Conservation (phyloP, 1,140 invertebrate genomes). For the Spodoptera litura region DNA sequence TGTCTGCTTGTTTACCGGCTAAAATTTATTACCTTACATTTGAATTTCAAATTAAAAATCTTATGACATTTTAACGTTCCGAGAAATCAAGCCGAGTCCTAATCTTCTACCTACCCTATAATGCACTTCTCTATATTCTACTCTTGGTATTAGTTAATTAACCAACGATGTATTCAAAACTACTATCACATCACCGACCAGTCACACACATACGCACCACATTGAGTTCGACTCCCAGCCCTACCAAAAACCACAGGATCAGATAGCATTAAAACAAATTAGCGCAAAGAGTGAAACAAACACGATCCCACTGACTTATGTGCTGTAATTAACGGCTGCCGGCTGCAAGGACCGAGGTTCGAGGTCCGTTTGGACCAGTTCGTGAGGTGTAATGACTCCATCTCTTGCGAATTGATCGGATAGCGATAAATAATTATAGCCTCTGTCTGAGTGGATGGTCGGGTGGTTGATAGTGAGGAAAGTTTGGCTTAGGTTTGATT, state of each 20-base stretch:
- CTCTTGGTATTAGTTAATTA: no score
- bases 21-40: no score
- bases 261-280: slow-evolving; percentile 70
- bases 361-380: slow-evolving; percentile 53
- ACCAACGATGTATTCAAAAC: no score
- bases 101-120: no score
- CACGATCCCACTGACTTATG: slow-evolving; percentile 67
- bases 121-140: no score
- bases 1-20: no score
- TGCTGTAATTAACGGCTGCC: slow-evolving; percentile 72
- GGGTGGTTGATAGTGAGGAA: not conserved
- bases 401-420: slow-evolving; percentile 1
- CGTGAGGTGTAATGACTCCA: slow-evolving; percentile 47
- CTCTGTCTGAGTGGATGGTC: not conserved
- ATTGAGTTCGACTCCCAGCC: not conserved
- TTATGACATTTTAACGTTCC: no score
- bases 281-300: slow-evolving; percentile 64
- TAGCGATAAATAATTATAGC: slow-evolving; percentile 39
- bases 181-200: no score
- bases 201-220: no score
- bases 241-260: slow-evolving; percentile 45
- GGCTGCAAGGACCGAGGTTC: not conserved
- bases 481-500: not conserved
- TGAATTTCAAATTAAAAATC: no score
- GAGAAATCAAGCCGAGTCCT: no score